Percentiles rank a stretch among this genome's conserved stretches.
These are phyloP conservation scores for Willowsia nigromaculata DNA, from an alignment of 2,888 invertebrate genomes.

Conservation along the genomic window DNA sequence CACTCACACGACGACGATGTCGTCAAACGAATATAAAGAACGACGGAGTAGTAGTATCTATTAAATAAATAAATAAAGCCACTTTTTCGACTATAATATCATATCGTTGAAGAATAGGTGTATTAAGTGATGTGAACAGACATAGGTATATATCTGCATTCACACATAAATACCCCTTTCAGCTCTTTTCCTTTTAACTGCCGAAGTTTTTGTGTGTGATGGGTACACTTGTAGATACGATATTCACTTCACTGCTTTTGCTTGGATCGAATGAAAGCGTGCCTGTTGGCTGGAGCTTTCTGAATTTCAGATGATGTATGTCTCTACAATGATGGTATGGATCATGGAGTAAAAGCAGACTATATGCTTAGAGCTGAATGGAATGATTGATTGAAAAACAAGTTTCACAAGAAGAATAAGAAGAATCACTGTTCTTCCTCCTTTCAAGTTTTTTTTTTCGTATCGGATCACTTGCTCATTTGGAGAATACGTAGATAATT, in stretches of 20 bases:
- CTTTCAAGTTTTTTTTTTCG: conserved; percentile 1
- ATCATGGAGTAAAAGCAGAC: not conserved
- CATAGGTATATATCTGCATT: not conserved
- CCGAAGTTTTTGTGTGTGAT: conserved; percentile 20
- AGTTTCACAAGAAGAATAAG: conserved; percentile 37
- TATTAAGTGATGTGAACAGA: not conserved
- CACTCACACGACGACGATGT: conserved; percentile 17
- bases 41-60: conserved; percentile 32
- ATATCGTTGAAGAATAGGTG: not conserved
- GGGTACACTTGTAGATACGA: not conserved
- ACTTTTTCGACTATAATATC: conserved; percentile 23
- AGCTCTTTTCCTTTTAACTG: conserved; percentile 27
- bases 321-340: not conserved
- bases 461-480: conserved; percentile 31
- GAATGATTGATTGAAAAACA: conserved; percentile 65
- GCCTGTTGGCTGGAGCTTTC: not conserved
- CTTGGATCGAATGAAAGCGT: conserved; percentile 8
- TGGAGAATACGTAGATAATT: not conserved
- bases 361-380: conserved; percentile 42
- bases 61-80: conserved; percentile 51
- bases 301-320: not conserved
- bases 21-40: conserved; percentile 1
- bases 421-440: conserved; percentile 37
- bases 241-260: not conserved
- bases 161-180: not conserved